These are phyloP conservation scores for Rhopalosiphum padi DNA, from an alignment of 1,140 invertebrate species.

Conservation along the genomic window DNA sequence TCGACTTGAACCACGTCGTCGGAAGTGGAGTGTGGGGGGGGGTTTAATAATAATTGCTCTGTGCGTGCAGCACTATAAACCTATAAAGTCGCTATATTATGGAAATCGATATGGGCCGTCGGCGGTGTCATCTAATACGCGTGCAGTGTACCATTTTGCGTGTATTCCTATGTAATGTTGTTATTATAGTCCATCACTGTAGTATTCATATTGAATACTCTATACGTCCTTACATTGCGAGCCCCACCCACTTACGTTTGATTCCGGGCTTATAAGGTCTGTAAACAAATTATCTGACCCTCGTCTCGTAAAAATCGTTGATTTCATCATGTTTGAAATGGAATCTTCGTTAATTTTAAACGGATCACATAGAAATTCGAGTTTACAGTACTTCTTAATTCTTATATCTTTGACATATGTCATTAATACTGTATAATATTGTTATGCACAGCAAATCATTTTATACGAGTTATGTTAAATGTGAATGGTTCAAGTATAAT, in stretches of 20 bases:
- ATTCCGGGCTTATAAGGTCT: neutral
- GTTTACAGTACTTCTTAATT: neutral
- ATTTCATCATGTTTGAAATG: neutral
- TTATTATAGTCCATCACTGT: neutral
- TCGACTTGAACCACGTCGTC: neutral
- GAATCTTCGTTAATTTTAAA: neutral
- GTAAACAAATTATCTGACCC: neutral
- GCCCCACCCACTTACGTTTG: neutral
- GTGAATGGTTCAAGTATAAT: neutral
- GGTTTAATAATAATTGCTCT: slow-evolving; percentile 1
- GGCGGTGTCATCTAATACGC: neutral
- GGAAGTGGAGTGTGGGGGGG: neutral
- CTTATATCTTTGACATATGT: neutral
- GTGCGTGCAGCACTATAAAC: neutral
- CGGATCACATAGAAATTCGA: neutral
- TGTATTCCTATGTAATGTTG: neutral
- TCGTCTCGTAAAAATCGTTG: neutral
- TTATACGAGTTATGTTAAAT: neutral
- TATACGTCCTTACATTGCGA: neutral
- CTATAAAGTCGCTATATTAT: slow-evolving; percentile 1
- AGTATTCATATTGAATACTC: neutral
- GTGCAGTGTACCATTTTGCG: slow-evolving; percentile 3
- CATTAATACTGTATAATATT: neutral
- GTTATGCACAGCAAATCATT: neutral
- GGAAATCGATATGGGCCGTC: slow-evolving; percentile 4